Percentiles rank a stretch among this genome's conserved stretches.
Conservation (phyloP, 2,113 vertebrate genomes). For the Austrofundulus limnaeus region DNA sequence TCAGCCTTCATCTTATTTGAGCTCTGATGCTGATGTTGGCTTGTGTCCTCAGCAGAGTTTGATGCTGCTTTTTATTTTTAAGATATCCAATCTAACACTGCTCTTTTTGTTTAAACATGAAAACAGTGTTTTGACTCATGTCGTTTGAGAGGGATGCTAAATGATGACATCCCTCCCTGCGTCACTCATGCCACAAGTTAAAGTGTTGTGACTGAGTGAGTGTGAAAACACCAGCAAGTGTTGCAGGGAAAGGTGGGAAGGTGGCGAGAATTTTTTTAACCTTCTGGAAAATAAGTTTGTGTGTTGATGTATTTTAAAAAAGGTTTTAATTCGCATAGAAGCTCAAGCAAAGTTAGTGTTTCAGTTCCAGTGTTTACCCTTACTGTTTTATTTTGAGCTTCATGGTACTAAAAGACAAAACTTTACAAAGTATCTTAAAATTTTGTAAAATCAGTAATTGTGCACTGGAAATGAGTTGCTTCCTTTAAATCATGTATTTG, state of each 20-base stretch:
- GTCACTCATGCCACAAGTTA: conserved; percentile 58
- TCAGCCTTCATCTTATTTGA: conserved; percentile 1
- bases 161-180: conserved; percentile 59
- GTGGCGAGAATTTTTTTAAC: conserved; percentile 42
- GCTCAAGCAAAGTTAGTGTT: background rate
- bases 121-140: conserved; percentile 46
- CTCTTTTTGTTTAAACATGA: conserved; percentile 44
- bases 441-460: background rate
- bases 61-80: conserved; percentile 6
- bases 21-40: background rate
- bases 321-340: conserved; percentile 18
- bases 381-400: background rate
- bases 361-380: background rate
- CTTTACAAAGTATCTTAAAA: too few species aligned
- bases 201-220: conserved; percentile 44
- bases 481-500: background rate
- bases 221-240: conserved; percentile 58
- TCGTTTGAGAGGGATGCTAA: conserved; percentile 41
- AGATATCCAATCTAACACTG: conserved; percentile 4
- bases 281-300: conserved; percentile 43
- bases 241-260: conserved; percentile 49
- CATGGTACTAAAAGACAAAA: too few species aligned
- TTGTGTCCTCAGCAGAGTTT: background rate
- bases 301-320: conserved; percentile 33
- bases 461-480: too few species aligned